Base-by-base conservation (phyloP, 2,888 invertebrate species). In the Tenthredo livida region DNA sequence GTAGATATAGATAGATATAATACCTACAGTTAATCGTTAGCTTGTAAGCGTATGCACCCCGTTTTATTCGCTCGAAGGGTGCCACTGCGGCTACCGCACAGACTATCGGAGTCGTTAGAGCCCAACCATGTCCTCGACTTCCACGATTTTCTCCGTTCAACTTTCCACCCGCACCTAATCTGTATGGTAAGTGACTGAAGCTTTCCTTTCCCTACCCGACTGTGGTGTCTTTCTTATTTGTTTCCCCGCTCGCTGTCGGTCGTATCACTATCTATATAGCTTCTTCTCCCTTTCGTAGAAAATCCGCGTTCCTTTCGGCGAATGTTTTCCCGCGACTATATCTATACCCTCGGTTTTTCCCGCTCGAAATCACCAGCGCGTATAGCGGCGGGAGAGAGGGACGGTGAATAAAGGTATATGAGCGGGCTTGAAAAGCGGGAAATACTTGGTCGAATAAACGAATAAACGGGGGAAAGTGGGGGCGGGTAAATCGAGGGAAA, bases 41-140 rank as follows among this genome's bases (percentile, higher is more conserved):
- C 61, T 80, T 80, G 61, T 80, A 80, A 80, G 80, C 80, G 80
- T 80, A 80, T 80, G 80, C 80, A 80, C 80, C 80, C 80, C 80
- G 61, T 80, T 80, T 61, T 80, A 80, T 80, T 80, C 58, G 61
- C 40, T 80, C 21, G 80, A 33, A 80, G 80, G 80, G 80, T 80
- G 58, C 77, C 75, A 33, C 70, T n/a, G 75, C 33, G 75, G 75
- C 77, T 50, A 77, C 50, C 47, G 29, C 50, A 12, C 33, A 12
- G 61, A 61, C 80, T 80, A 61, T 80, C 58, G 40, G 80, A 40
- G 77, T n/a, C 77, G 50, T 47, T 54, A 50, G 33, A 25, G 50
- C 80, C 58, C 58, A n/a, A 61, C 80, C 33, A 78, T n/a, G 37
- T 78, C 78, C 43, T 29, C 29, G 78, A 37, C 21, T 61, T 40